Conservation (phyloP, 2,888 invertebrate species). For the Plebejus melissa region DNA sequence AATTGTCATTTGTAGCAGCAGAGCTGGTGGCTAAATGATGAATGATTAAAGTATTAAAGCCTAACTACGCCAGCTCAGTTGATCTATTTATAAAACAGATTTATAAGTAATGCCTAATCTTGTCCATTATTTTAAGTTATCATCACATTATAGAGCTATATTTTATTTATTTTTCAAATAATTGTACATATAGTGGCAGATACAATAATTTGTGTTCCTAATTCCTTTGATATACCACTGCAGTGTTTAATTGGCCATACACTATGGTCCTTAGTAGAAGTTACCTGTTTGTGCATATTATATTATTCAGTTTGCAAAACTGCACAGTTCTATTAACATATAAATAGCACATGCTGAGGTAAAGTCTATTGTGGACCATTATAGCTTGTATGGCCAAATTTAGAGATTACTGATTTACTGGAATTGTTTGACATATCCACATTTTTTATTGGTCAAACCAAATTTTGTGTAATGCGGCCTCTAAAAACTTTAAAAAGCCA, state of each 20-base stretch:
- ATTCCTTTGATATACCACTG: conserved; percentile 42
- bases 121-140: conserved; percentile 66
- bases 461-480: conserved; percentile 12
- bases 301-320: neutral
- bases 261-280: neutral
- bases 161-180: conserved; percentile 67
- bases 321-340: neutral
- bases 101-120: conserved; percentile 69
- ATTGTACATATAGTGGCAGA: conserved; percentile 49
- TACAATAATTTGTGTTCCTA: conserved; percentile 45
- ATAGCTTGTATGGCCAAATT: neutral
- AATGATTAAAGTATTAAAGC: neutral
- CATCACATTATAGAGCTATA: conserved; percentile 70
- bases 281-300: neutral
- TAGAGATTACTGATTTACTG: conserved; percentile 10
- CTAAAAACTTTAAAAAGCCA: neutral
- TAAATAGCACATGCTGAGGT: neutral
- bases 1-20: conserved; percentile 23
- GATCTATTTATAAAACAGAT: conserved; percentile 29
- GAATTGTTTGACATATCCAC: neutral
- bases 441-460: conserved; percentile 17
- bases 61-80: neutral
- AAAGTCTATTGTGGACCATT: neutral
- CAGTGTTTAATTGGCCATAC: neutral
- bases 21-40: neutral